Conservation (phyloP, 2,113 vertebrate genomes). For the Urocynchramus pylzowi region DNA sequence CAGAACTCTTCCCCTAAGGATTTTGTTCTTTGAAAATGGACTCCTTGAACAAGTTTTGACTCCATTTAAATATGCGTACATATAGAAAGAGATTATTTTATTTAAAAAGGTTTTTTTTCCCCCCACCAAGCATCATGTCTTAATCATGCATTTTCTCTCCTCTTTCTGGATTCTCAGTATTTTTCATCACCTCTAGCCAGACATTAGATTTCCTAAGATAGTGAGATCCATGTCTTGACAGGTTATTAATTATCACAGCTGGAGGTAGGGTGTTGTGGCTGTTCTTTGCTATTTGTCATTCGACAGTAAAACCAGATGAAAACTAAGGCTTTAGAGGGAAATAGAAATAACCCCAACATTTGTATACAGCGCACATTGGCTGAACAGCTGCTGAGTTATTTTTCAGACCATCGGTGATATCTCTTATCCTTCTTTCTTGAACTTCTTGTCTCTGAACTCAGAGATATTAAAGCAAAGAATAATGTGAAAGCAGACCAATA, state of each 20-base stretch:
- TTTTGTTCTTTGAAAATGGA: neutral
- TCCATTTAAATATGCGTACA: neutral
- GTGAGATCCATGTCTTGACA: constrained; percentile 37
- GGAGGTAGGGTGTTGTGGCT: constrained; percentile 22
- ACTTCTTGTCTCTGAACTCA: neutral
- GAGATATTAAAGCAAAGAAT: neutral
- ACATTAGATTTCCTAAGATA: constrained; percentile 38
- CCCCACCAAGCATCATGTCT: neutral
- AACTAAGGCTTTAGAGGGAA: constrained; percentile 16
- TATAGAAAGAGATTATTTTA: neutral
- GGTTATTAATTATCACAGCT: constrained; percentile 68
- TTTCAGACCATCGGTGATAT: neutral
- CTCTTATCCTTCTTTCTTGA: neutral
- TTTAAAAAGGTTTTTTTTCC: neutral
- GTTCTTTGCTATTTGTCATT: constrained; percentile 46
- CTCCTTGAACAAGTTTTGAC: neutral
- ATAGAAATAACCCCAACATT: constrained; percentile 6
- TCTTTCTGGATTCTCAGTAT: neutral
- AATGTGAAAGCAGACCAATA: neutral
- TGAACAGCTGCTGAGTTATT: constrained; percentile 51
- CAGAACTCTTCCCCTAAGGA: neutral
- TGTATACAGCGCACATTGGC: constrained; percentile 13
- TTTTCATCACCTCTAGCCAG: constrained; percentile 36
- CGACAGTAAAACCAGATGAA: constrained; percentile 27
- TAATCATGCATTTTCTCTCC: neutral